Conservation (phyloP, 2,797 vertebrate genomes). For the Esox masquinongy region DNA sequence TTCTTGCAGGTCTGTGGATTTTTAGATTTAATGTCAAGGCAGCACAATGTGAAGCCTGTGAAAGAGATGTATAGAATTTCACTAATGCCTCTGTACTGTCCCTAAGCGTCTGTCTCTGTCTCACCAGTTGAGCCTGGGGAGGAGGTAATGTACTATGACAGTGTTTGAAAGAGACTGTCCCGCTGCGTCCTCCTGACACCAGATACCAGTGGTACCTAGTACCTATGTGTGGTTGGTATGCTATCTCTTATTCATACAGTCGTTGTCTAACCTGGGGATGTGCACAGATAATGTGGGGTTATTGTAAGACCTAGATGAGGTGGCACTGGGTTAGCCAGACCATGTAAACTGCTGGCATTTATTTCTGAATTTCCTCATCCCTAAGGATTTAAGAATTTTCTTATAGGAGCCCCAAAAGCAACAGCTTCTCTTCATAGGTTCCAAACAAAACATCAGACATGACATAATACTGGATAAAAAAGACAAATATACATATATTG, state of each 20-base stretch:
- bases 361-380: no score
- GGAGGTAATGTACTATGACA: background rate
- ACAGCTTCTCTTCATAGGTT: no score
- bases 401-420: no score
- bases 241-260: background rate
- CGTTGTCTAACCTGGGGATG: background rate
- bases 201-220: slow-evolving; percentile 36
- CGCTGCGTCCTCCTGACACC: slow-evolving; percentile 58
- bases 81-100: no score
- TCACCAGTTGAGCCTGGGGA: background rate
- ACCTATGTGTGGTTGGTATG: background rate
- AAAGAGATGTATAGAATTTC: no score
- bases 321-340: background rate
- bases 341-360: background rate
- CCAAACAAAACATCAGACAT: no score
- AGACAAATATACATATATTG: no score
- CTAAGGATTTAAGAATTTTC: no score
- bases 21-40: no score
- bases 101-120: background rate
- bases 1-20: no score
- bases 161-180: slow-evolving; percentile 39
- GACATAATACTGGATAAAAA: no score
- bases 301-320: background rate
- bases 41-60: no score
- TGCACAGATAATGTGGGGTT: slow-evolving; percentile 54